phyloP scores from a whole-genome alignment of 2,113 vertebrate species.

The Chlamydotis undulata region DNA sequence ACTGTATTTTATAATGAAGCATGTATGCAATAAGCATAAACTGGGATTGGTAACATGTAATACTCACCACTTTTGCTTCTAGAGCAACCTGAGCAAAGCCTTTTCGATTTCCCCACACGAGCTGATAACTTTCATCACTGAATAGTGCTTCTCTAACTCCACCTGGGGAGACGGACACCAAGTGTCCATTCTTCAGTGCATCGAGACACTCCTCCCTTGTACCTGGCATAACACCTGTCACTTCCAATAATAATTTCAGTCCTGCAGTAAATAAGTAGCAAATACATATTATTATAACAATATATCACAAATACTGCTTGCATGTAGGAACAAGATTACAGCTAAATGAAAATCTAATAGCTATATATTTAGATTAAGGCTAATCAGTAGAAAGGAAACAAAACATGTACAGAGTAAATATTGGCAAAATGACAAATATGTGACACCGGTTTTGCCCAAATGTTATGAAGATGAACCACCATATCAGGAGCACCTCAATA shows the following conservation, averaged over 20 bases:
- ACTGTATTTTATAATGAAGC: not conserved
- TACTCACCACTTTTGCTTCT: constrained; percentile 83
- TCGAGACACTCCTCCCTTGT: constrained; percentile 84
- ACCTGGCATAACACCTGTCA: constrained; percentile 86
- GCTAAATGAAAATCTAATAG: not conserved
- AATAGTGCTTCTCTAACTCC: constrained; percentile 87
- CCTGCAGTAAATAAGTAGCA: constrained; percentile 67
- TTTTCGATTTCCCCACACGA: constrained; percentile 85
- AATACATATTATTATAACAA: not conserved
- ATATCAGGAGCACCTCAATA: not conserved
- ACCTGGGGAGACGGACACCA: constrained; percentile 86
- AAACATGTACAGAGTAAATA: not conserved
- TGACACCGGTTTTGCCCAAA: not conserved
- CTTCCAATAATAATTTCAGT: constrained; percentile 82
- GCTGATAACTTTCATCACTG: constrained; percentile 84
- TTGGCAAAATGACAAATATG: not conserved
- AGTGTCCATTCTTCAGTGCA: constrained; percentile 81
- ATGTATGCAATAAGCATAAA: not conserved
- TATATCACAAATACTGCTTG: not conserved
- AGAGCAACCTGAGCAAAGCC: constrained; percentile 89
- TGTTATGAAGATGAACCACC: not conserved
- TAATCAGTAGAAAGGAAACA: not conserved
- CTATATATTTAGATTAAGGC: not conserved
- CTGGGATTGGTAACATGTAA: not conserved
- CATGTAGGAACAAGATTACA: not conserved